Conservation (phyloP, 2,113 vertebrate genomes). For the Gavia stellata region DNA sequence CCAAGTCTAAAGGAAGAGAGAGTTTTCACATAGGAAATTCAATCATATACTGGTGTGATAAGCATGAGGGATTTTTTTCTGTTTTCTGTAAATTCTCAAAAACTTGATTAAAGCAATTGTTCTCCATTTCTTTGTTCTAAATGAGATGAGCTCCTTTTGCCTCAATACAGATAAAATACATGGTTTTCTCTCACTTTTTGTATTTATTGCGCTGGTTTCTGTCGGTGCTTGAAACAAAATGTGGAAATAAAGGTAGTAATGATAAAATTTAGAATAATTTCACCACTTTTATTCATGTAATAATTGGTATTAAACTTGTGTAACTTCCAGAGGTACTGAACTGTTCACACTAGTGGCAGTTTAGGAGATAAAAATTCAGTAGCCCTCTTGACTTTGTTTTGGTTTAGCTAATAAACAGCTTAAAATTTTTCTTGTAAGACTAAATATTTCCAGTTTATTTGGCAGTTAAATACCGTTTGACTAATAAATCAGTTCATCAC, state of each 20-base stretch:
- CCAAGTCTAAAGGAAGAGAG: slow-evolving; percentile 1
- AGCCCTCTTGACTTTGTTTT: not conserved
- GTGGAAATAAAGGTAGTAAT: not conserved
- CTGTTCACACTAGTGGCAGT: not conserved
- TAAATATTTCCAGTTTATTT: not conserved
- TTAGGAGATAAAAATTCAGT: not conserved
- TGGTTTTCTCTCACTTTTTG: slow-evolving; percentile 26
- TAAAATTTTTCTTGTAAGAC: not conserved
- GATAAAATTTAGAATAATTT: not conserved
- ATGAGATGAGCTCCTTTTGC: slow-evolving; percentile 1
- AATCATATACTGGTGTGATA: not conserved
- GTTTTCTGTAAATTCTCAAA: slow-evolving; percentile 45
- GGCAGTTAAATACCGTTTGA: not conserved
- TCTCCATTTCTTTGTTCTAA: slow-evolving; percentile 37
- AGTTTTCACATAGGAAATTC: slow-evolving; percentile 25
- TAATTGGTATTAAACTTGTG: not conserved
- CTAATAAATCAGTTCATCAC: not conserved
- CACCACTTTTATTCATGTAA: not conserved
- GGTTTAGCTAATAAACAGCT: not conserved
- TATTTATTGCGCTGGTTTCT: not conserved
- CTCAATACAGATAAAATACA: slow-evolving; percentile 64
- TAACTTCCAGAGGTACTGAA: not conserved
- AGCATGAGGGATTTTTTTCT: not conserved
- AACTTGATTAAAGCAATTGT: slow-evolving; percentile 1
- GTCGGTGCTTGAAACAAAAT: not conserved